Evolutionary conservation across 2,113 vertebrate genomes (phyloP), one percentile per base, ranked within the genome.

Genomic region (Cranoglanis bouderius): DNA sequence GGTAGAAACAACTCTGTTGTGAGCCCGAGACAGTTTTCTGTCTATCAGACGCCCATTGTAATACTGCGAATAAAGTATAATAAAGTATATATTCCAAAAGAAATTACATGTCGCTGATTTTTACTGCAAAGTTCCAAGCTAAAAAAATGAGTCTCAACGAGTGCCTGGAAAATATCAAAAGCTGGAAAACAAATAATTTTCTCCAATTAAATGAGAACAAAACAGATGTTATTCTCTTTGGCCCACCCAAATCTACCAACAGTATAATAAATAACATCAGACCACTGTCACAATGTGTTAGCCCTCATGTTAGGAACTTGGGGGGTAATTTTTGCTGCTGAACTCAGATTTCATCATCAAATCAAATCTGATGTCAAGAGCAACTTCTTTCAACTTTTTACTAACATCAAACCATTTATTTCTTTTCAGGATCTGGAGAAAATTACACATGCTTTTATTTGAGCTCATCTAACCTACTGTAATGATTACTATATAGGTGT

Each of bases 161-260:
- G 55, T 29, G 35, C 35, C 81, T 61, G 55, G 55, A 61, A 61
- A 83, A 83, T 61, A 61, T 40, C 24, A 61, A 83, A 83, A 83
- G 24, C 24, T 83, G 81, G 35, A 82, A 61, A 5, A 10, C 55
- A 82, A 57, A 38, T 38, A 4, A 21, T 40, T 59, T 82, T 59
- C 38, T 83, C 6, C 12, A 40, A 61, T 61, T 61, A 61, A 83
- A 61, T 61, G 12, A 61, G 55, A 61, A 61, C 35, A 29, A 83
- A 83, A 61, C 81, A 43, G 81, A 83, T 61, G 55, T 61, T 61
- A 40, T 83, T 61, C 35, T 82, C 35, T 77, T 83, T 61, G 32
- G 35, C 35, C 55, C 81, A 83, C 81, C 55, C 55, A 43, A 81
- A 57, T 40, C 81, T 40, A 59, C 81, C 61, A 83, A 83, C 21